Base-by-base conservation (phyloP, 1,140 invertebrate species). In the Liolophura sinensis region DNA sequence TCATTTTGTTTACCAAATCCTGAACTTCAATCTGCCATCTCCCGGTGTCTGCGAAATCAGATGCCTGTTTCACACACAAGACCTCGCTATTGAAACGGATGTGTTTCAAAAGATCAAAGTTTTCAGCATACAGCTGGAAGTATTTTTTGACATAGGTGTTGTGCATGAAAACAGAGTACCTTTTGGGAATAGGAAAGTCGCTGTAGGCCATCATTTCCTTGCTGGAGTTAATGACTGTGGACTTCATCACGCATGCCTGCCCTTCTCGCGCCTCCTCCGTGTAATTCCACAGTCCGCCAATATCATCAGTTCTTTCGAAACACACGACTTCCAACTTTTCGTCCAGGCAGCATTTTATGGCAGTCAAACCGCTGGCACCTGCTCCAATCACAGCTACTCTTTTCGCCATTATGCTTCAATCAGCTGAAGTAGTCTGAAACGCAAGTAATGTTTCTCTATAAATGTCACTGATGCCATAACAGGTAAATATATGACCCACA, bases 171-270 rank as follows among this genome's bases (percentile, higher is more conserved):
- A 66, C 82, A 0, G 87, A 83, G 48, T 68, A 85, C 12, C 85
- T 76, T n/a, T 60, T 66, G 1, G 86, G 85, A 12, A 85, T 84
- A 0, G 86, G 86, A 65, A 84, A 88, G 73, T 88, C 87, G 46
- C 85, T 86, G 75, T 81, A 88, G 0, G 82, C 75, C 83, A 85
- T 86, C 76, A 88, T 81, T 71, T 87, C 87, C 63, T 88, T 88
- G 50, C 84, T 85, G 0, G 85, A 85, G 72, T 88, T 87, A 16
- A 85, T 82, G 14, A 87, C 76, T 1, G 84, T 86, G 22, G 80
- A 81, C 27, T 76, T 76, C 80, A 84, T 82, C 1, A 86, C 81
- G 1, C 84, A 86, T 3, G 76, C 82, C 7, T 73, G 71, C 20
- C 73, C 73, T 12, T 75, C 71, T 16, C 47, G 27, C 16, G 67